A percentile compares a stretch with the other conserved stretches of the same genome.
Evolutionary conservation across 64 coral and sea anemone species (phyloP).

Genomic region (Stylophora pistillata): DNA sequence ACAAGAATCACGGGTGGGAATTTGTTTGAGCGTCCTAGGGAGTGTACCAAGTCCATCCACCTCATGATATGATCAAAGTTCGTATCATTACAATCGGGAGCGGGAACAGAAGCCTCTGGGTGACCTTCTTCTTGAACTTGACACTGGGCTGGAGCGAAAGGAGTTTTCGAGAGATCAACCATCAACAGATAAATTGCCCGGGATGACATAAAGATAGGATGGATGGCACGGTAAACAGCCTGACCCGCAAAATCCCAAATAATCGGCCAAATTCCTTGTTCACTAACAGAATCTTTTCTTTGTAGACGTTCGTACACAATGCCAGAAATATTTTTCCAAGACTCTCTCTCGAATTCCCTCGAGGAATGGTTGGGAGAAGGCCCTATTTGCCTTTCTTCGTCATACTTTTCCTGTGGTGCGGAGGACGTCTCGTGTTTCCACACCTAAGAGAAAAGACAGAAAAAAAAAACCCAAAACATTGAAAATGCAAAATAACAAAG

Average conservation of each 20-base stretch:
- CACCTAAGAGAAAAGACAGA: no score
- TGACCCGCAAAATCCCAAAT: slow-evolving; percentile 33
- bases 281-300: not conserved
- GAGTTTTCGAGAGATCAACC: slow-evolving; percentile 4
- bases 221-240: slow-evolving; percentile 38
- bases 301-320: not conserved
- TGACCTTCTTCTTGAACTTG: not conserved
- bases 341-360: not conserved
- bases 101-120: not conserved
- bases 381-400: no score
- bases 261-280: slow-evolving; percentile 17
- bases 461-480: no score
- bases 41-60: slow-evolving; percentile 32
- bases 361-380: no score
- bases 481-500: no score
- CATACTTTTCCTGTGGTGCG: no score
- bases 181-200: slow-evolving; percentile 4
- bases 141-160: not conserved
- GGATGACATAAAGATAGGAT: slow-evolving; percentile 42
- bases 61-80: slow-evolving; percentile 43
- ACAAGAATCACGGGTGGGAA: not conserved
- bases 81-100: slow-evolving; percentile 9
- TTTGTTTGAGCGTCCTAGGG: not conserved
- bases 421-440: no score
- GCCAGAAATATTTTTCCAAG: not conserved